Conservation (phyloP, 1,140 invertebrate species). For the Pygmarrhopalites habei region DNA sequence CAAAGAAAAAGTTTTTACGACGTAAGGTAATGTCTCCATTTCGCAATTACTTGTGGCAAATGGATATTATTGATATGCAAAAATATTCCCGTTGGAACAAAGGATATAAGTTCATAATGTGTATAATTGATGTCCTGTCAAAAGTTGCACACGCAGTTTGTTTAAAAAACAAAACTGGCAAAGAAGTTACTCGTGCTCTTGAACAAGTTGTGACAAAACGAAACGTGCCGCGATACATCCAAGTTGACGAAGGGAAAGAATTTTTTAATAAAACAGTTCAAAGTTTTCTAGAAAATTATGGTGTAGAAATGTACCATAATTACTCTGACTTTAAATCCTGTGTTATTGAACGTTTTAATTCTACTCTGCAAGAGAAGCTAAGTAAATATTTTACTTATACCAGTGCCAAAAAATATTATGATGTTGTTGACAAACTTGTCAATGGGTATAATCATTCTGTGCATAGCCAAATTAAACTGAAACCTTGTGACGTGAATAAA, state of each 20-base stretch:
- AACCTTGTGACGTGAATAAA: conserved; percentile 21
- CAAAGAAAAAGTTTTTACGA: neutral
- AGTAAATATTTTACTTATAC: conserved; percentile 15
- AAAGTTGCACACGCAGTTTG: conserved; percentile 12
- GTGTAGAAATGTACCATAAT: conserved; percentile 15
- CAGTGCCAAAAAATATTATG: conserved; percentile 1
- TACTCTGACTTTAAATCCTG: conserved; percentile 13
- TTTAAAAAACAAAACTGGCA: conserved; percentile 19
- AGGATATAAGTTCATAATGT: conserved; percentile 18
- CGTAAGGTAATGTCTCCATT: conserved; percentile 4
- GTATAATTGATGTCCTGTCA: conserved; percentile 16
- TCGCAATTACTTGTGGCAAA: conserved; percentile 52
- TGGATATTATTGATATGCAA: conserved; percentile 53
- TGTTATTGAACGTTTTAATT: conserved; percentile 26
- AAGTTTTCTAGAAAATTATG: neutral
- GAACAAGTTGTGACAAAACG: too few relatives aligned
- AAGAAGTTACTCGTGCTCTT: conserved; percentile 15
- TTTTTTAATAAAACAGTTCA: neutral
- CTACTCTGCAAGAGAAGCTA: conserved; percentile 15
- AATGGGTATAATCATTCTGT: conserved; percentile 23
- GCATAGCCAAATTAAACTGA: conserved; percentile 17
- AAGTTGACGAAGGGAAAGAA: conserved; percentile 24
- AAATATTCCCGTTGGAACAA: conserved; percentile 17
- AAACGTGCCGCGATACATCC: conserved; percentile 6
- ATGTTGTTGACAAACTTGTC: conserved; percentile 15